A percentile compares a stretch with the other conserved stretches of the same genome.
phyloP scores from a whole-genome alignment of 1,140 invertebrate genomes.

The Oncopodura yosiiana region DNA sequence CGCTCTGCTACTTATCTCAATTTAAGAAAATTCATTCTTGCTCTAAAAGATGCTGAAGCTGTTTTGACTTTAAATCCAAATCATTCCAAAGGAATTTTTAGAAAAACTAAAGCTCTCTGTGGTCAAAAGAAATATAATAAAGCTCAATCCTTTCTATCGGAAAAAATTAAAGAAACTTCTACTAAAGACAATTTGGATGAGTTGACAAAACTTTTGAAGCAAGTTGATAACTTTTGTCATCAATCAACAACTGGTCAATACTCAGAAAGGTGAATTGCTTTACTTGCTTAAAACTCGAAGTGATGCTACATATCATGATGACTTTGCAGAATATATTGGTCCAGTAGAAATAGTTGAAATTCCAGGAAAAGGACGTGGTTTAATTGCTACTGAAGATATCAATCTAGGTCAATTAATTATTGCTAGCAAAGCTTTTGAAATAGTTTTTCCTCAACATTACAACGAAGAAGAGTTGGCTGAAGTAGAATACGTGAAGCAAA shows the following conservation, averaged over 20 bases:
- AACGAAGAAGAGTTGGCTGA: neutral
- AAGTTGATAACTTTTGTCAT: no score
- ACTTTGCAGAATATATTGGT: conserved; percentile 8
- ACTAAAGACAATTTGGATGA: no score
- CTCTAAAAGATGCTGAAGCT: conserved; percentile 1
- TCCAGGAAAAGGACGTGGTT: neutral
- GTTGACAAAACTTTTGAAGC: no score
- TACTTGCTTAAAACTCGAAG: no score
- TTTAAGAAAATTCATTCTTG: neutral
- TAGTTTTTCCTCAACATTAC: neutral
- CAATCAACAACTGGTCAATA: no score
- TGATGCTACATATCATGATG: no score
- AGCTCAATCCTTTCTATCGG: neutral
- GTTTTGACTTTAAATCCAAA: conserved; percentile 1
- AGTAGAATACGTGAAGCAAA: neutral
- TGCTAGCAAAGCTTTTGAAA: neutral
- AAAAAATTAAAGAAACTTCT: no score
- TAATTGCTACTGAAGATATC: conserved; percentile 8
- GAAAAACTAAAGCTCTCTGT: conserved; percentile 5
- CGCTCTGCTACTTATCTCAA: neutral
- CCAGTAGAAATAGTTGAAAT: conserved; percentile 6
- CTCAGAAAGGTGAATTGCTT: no score
- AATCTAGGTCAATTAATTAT: conserved; percentile 4
- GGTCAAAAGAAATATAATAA: neutral
- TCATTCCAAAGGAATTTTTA: neutral